Percentiles rank a stretch among this genome's conserved stretches.
phyloP scores from a whole-genome alignment of 30 jellyfish, hydroid and myxozoan genomes.

The Aurelia aurita region DNA sequence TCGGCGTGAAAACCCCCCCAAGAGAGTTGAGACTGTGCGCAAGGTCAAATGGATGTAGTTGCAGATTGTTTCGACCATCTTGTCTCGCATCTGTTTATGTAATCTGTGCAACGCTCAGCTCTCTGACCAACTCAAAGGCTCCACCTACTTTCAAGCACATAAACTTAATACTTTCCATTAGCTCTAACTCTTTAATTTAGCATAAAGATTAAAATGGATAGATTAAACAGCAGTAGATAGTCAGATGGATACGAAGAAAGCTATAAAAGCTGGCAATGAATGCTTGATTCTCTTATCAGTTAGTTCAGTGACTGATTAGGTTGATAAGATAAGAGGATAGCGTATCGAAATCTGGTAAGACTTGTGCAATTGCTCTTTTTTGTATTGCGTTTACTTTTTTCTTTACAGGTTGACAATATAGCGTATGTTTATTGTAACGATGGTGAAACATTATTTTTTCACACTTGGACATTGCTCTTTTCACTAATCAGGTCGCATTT shows the following conservation, averaged over 20 bases:
- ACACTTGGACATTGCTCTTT: no score
- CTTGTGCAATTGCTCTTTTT: no score
- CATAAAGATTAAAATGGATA: conserved; percentile 39
- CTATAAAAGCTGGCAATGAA: conserved; percentile 1
- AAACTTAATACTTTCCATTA: conserved; percentile 17
- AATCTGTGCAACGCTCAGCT: conserved; percentile 47
- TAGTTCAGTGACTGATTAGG: no score
- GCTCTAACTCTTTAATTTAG: not conserved
- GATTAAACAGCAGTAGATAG: conserved; percentile 40
- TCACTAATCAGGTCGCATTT: no score
- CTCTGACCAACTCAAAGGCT: conserved; percentile 52
- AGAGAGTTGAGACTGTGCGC: not conserved
- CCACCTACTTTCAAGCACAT: not conserved
- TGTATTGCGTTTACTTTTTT: no score
- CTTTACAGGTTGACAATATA: no score
- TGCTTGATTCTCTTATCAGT: no score
- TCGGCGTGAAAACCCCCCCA: conserved; percentile 27
- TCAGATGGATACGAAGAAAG: conserved; percentile 6
- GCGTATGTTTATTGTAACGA: no score
- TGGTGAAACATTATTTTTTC: no score
- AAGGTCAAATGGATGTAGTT: conserved; percentile 66
- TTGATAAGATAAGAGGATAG: no score
- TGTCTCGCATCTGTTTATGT: conserved; percentile 52
- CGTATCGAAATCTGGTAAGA: no score
- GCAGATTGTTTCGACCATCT: conserved; percentile 29